Evolutionary conservation across 1,140 invertebrate genomes (phyloP).

Genomic region (Bradysia coprophila): DNA sequence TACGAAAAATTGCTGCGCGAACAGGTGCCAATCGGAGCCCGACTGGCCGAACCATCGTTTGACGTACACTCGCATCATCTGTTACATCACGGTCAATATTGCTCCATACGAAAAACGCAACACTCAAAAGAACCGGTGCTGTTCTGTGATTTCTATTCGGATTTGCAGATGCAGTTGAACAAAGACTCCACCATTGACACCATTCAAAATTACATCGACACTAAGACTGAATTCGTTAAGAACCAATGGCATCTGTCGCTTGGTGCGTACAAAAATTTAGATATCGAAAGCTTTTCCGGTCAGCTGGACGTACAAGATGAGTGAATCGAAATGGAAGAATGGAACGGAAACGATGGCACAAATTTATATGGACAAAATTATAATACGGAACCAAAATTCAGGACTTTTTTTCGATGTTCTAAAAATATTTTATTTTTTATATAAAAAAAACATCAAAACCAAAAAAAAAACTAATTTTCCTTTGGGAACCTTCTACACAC

Average conservation of each 20-base stretch:
- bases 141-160: conserved; percentile 23
- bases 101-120: conserved; percentile 14
- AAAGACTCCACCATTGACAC: conserved; percentile 18
- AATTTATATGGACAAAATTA: no score
- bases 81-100: conserved; percentile 19
- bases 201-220: conserved; percentile 7
- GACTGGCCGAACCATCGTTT: conserved; percentile 1
- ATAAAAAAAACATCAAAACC: no score
- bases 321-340: no score
- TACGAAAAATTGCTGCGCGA: conserved; percentile 37
- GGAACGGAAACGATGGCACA: no score
- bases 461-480: no score
- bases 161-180: conserved; percentile 21
- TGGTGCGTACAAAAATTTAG: neutral
- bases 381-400: no score
- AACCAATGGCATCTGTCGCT: neutral
- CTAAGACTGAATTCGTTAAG: neutral
- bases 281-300: neutral
- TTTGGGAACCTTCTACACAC: no score
- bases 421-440: no score
- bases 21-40: conserved; percentile 26
- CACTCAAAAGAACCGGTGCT: conserved; percentile 20
- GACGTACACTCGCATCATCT: conserved; percentile 6
- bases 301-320: no score
- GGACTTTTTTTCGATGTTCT: no score